These are phyloP conservation scores for Daubentonia madagascariensis DNA, from an alignment of 2,113 vertebrate species.

Conservation along the genomic window DNA sequence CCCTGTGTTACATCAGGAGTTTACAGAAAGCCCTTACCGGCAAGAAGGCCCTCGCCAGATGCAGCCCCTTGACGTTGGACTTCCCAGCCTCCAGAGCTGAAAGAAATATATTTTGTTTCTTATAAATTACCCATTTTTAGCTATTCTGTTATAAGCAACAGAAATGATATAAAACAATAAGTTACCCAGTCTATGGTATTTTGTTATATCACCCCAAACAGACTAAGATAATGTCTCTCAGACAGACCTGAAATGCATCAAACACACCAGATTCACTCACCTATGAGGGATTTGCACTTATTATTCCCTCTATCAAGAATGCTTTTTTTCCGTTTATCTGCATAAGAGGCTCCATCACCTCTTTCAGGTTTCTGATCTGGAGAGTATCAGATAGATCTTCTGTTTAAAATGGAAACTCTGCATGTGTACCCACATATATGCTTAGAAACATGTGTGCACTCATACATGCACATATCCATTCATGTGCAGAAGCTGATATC, in stretches of 20 bases:
- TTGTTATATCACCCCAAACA: neutral
- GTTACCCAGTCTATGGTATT: neutral
- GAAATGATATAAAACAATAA: neutral
- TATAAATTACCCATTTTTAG: neutral
- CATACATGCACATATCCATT: neutral
- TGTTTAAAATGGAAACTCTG: neutral
- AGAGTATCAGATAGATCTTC: neutral
- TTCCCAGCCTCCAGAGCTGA: neutral
- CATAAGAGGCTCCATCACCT: neutral
- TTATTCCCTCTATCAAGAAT: neutral
- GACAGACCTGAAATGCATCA: neutral
- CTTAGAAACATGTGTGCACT: neutral
- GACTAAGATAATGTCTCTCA: neutral
- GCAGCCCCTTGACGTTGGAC: neutral
- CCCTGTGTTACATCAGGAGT: neutral
- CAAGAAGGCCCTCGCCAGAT: neutral
- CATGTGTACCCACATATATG: neutral
- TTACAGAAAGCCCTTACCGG: neutral
- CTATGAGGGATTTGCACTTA: neutral
- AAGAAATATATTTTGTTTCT: neutral
- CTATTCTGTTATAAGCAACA: neutral
- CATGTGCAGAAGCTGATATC: neutral
- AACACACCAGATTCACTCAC: neutral
- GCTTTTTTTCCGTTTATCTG: neutral
- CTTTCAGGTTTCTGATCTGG: neutral